Evolutionary conservation across 2,797 vertebrate species (phyloP), one percentile per base, ranked within the genome.

Genomic region (Acropternis orthonyx): DNA sequence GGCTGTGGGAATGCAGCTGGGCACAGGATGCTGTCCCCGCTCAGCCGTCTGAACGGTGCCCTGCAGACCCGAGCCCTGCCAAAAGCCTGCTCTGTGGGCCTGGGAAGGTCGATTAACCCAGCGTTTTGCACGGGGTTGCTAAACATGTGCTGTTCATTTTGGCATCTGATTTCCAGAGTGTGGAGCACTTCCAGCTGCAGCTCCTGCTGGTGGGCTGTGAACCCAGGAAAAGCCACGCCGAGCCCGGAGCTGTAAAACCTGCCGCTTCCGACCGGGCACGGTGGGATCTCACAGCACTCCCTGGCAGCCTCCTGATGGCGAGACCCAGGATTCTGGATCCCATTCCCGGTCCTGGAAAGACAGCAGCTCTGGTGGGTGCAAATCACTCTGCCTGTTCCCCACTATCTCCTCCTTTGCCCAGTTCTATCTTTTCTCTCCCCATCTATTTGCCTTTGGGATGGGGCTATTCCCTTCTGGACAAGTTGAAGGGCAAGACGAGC

Each of bases 131-230:
- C 9, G 66, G 84, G 23, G 56, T 2, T 66, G 88, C 75, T 92
- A 75, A 88, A 84, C 19, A 59, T 56, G 5, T 37, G 65, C 73
- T 81, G 48, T 26, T 95, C 69, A 15, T 96, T 94, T 84, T 86
- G 92, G 73, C 82, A 28, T 51, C 79, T 36, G 46, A 41, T 86
- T 92, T 83, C 81, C 82, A 88, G 87, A 79, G 66, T 3, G 34
- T 5, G 2, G 81, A 95, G 83, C 83, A 46, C 28, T 91, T 88
- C 79, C 92, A 96, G 90, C 93, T 95, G 94, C 88, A 94, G 3
- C 10, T 91, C 78, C 89, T 94, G 95, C 92, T 39, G 89, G 9
- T n/a, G 65, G 74, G 68, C 91, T 85, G 55, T 68, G 93, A 89
- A 78, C 85, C 61, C 68, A 44, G 89, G 82, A 59, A 66, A 34